Percentiles rank a stretch among this genome's conserved stretches.
Evolutionary conservation across 1,140 invertebrate species (phyloP).

Genomic region (Macrocentrus cingulum): DNA sequence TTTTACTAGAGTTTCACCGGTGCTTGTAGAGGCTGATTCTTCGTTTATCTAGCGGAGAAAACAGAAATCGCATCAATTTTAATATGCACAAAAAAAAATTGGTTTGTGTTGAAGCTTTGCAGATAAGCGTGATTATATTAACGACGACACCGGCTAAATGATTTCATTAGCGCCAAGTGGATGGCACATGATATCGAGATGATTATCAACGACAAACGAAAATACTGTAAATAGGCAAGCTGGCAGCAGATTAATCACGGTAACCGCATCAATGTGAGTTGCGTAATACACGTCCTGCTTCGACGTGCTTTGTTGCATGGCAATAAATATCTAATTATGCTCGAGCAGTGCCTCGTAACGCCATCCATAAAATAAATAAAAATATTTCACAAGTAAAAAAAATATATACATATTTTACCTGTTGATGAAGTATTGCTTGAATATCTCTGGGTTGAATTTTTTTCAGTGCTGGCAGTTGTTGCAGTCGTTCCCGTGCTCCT

Average conservation of each 20-base stretch:
- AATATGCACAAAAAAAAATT: no score
- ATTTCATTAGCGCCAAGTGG: no score
- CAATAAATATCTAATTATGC: neutral
- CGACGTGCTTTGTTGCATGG: no score
- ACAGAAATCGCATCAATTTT: neutral
- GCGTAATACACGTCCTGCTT: no score
- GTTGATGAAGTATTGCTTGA: slow-evolving; percentile 83
- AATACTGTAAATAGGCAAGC: neutral
- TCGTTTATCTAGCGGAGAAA: slow-evolving; percentile 45
- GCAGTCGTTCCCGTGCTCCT: slow-evolving; percentile 81
- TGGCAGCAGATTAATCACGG: no score
- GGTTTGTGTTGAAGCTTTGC: no score
- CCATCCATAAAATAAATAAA: neutral
- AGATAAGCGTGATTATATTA: no score
- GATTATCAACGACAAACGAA: no score
- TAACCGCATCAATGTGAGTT: no score
- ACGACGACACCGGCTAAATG: no score
- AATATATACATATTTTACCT: slow-evolving; percentile 64
- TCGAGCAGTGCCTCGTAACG: no score
- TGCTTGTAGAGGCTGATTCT: slow-evolving; percentile 49
- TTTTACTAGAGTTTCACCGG: slow-evolving; percentile 43
- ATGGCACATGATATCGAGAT: no score
- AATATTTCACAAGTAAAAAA: neutral
- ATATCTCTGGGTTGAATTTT: slow-evolving; percentile 93
- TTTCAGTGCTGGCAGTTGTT: slow-evolving; percentile 86